Base-by-base conservation (phyloP, 2,113 vertebrate species). In the Vidua macroura region DNA sequence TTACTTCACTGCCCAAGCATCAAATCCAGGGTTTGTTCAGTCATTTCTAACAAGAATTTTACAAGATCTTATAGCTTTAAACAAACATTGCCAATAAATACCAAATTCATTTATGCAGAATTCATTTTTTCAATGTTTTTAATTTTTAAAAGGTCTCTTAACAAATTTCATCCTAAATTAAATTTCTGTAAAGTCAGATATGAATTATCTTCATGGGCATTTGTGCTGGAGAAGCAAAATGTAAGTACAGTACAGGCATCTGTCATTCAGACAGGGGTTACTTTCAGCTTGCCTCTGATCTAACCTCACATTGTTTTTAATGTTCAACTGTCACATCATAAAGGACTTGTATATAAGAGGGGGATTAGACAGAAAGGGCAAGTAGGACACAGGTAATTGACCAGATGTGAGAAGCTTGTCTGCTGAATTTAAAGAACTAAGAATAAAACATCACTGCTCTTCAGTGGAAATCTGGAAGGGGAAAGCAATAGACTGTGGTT, bases 291-390 rank as follows among this genome's bases (percentile, higher is more conserved):
- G 92, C 73, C 69, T 96, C 56, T 72, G 58, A 79, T 94, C 68
- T 95, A 92, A 94, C 92, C 86, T 94, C 88, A 88, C 88, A 92
- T 94, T 95, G 93, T 92, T 96, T 97, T 94, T 96, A 96, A 95
- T 94, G 94, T 90, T 95, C 83, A 86, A 60, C 83, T 94, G 94
- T 94, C 94, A 95, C 58, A 96, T 86, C 88, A 88, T 78, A 94
- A 95, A 92, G 88, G 53, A 86, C 94, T 86, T 92, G 53, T 95
- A 46, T 86, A 82, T 49, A 86, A 90, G 80, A 93, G 58, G 78
- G 30, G 64, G 62, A 95, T 96, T 96, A 96, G 79, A 84, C 66
- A 78, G 90, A 96, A 96, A 96, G 92, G 92, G 92, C 86, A 94
- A 92, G 90, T 41, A 96, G 92, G 90, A 96, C 94, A 94, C 80